Evolutionary conservation across 2,888 invertebrate genomes (phyloP), one percentile per base, ranked within the genome.

Genomic region (Thereva unica): DNA sequence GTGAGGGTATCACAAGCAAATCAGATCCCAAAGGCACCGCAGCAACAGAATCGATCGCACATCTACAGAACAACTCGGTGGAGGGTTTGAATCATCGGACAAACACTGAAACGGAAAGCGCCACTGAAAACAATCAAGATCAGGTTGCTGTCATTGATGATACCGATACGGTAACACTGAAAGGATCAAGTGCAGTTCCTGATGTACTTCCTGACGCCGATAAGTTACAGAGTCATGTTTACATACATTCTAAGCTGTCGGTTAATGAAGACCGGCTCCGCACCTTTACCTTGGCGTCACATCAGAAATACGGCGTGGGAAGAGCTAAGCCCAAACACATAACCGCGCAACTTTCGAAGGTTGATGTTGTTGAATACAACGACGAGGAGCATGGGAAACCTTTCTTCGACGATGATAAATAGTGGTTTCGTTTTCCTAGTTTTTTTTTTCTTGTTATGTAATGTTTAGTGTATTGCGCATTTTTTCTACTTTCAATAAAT

Each of bases 221-320:
- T 41, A 47, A 52, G 35, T 8, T 38, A 10, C 59, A 59, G 10
- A 61, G 34, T 38, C 38, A 50, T 41, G 10, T 50, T 7, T 57
- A 57, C 38, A 7, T 49, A 10, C 44, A 45, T 23, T 40, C 53
- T 12, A 45, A 50, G 34, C 45, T 68, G 42, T 65, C 67, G 9
- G 57, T 45, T 4, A 65, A 67, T 64, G 69, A 71, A 56, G 71
- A 71, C 50, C 38, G 37, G 10, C 50, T 69, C 3, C 45, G 68
- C 8, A 49, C 12, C 3, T 59, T 59, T 54, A 59, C 61, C 8
- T 34, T 64, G 9, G 42, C 50, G 3, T 23, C 54, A 8, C 35
- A 37, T 42, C 35, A 59, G 12, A 35, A n/a, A 8, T 66, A 69
- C 57, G 67, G 66, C 8, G 9, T 47, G 6, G 67, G 66, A 7